Evolutionary conservation across 2,888 invertebrate genomes (phyloP), one percentile per base, ranked within the genome.

Genomic region (Volucella zonaria): DNA sequence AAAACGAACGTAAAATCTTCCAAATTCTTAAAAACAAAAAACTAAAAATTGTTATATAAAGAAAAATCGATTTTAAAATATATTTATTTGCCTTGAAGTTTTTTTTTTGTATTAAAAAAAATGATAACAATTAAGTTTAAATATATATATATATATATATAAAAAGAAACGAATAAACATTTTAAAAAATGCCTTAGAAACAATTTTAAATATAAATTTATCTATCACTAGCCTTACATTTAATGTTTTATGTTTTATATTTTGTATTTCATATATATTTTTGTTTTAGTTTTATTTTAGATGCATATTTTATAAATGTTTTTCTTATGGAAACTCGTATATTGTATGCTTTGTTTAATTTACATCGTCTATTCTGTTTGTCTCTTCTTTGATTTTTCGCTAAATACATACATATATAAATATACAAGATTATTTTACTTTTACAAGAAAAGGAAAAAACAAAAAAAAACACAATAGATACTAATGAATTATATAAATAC

Each of bases 161-260:
- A 61, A 38, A 67, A 47, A 38, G 52, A 66, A 74, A 79, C 64
- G 68, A 67, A 82, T 79, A 64, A 47, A 78, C 43, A 71, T 76
- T 45, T 75, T 62, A 18, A 71, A 51, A 73, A 70, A 75, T 80
- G 83, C 83, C 75, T 83, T 80, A 80, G 75, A 75, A 83, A 80
- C 75, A 80, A 80, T 80, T 67, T 54, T 40, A 67, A 76, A 80
- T 54, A 67, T 68, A 80, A 59, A 75, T 75, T 80, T 80, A 71
- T 83, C 80, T 83, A 83, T 83, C 83, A 83, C 80, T 80, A 83
- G 83, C 80, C 83, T 83, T 83, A 83, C 47, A 75, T 66, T 80
- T 52, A 71, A 59, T 61, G 10, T 64, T 42, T 62, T 74, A 54
- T 66, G 45, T 83, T 42, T 73, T 66, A 31, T 31, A 43, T 18